phyloP scores from a whole-genome alignment of 2,113 vertebrate species.

The Casuarius casuarius region DNA sequence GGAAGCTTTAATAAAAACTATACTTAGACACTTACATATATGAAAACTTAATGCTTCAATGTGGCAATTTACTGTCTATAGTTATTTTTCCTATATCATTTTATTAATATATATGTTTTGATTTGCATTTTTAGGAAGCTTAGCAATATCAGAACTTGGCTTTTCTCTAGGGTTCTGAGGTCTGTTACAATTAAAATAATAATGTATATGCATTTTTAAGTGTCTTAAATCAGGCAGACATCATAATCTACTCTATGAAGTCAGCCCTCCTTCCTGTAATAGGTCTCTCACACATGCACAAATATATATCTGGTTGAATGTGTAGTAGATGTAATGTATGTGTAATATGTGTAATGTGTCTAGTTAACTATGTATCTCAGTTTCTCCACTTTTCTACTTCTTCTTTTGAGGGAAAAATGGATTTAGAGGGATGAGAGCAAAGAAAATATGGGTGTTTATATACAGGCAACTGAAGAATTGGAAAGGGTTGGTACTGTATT shows the following conservation, averaged over 20 bases:
- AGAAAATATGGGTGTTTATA: background rate
- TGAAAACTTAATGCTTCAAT: background rate
- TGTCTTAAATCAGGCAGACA: background rate
- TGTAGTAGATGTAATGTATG: too few relatives aligned
- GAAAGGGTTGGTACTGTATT: background rate
- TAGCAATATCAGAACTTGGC: background rate
- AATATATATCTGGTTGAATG: too few relatives aligned
- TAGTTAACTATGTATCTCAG: background rate
- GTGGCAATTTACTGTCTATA: background rate
- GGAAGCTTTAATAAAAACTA: slow-evolving; percentile 23
- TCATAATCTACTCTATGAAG: background rate
- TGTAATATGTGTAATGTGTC: background rate
- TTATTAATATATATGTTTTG: background rate
- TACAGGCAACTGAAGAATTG: background rate
- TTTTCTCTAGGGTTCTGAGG: background rate
- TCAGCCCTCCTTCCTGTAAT: background rate
- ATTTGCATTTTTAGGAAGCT: background rate
- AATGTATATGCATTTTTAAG: background rate
- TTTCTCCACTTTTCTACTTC: background rate
- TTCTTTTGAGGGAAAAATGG: background rate
- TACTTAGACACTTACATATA: background rate
- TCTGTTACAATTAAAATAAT: background rate
- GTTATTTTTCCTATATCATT: background rate
- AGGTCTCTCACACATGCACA: background rate
- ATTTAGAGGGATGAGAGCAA: background rate